Base-by-base conservation (phyloP, 2,888 invertebrate genomes). In the Leptothorax acervorum region DNA sequence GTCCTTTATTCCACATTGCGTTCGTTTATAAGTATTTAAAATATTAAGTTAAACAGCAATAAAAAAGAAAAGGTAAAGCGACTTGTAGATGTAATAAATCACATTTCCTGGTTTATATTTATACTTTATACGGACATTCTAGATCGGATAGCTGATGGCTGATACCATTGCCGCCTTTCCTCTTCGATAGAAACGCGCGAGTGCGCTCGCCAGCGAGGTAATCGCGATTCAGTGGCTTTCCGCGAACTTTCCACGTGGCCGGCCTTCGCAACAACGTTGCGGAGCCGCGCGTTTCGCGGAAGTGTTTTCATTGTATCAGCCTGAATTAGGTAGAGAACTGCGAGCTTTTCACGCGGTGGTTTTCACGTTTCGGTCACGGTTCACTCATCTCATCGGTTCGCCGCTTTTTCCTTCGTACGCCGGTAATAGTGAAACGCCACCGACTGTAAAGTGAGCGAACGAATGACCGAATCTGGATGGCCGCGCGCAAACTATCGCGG, bases 181-280 rank as follows among this genome's bases (percentile, higher is more conserved):
- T 78, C 53, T 1, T 68, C 76, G 68, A 78, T 78, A 66, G 76
- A 78, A 66, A 78, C 76, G 76, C 39, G 51, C 76, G 76, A 65
- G 39, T 66, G 55, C 76, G 8, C 53, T 65, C 42, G n/a, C 48
- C 28, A 51, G 66, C 66, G n/a, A 66, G 51, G 45, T 66, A 68
- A 28, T 45, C 76, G 75, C 75, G 76, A 66, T 76, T 53, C 63
- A 65, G 53, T 28, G 53, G 15, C 55, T 78, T 78, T 78, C 76
- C 76, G 76, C 53, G 76, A 79, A 79, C 79, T 79, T 79, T 79
- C 79, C 73, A 78, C 68, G 53, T 66, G 76, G 23, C 53, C 53
- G 65, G 53, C 42, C 28, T 71, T 28, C 55, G 71, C 73, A 39
- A 60, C 11, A 11, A 11, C 74, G 15, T 70, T 12, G 55, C 28